Evolutionary conservation across 2,113 vertebrate species (phyloP), one percentile per base, ranked within the genome.

Genomic region (Platichthys stellatus): DNA sequence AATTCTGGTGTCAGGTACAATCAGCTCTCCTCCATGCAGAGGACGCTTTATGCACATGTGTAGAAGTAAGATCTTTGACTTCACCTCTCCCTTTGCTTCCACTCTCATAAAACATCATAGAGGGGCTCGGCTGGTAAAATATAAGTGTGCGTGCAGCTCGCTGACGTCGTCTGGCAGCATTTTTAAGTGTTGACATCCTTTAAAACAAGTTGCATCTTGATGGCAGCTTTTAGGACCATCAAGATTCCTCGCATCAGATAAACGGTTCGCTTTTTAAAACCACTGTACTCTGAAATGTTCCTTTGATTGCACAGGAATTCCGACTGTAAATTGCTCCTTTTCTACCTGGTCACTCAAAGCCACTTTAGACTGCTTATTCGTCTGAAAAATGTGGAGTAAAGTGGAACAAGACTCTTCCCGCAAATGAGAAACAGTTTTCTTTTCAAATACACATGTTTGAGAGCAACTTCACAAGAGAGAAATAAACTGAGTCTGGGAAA

Each of bases 1-100:
- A 68, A 78, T 67, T 56, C 51, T 69, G 70, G 26, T 80, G 74
- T 84, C 73, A 82, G 61, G 81, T 66, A 63, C 17, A 28, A 87
- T 84, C 69, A 73, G 38, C 10, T 63, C 71, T 57, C 20, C 24
- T 49, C 45, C 31, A 26, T 59, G 24, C 61, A 45, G 10, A 45
- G 10, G 63, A 51, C 45, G 43, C 43, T 49, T 15, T 20, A 7
- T 43, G 63, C 26, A 18, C 73, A 69, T 23, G 51, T 58, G 38
- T 4, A 56, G 54, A 67, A 67, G 64, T 20, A 0, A 57, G 2
- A 67, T 60, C 8, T 77, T 63, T 58, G 61, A 62, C 57, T 61
- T 70, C 43, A 59, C n/a, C 6, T 69, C 24, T 63, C 23, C 35
- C 31, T 65, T 81, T 53, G 35, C 38, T 28, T 69, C 69, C 35